Evolutionary conservation across 2,888 invertebrate species (phyloP), one percentile per base, ranked within the genome.

Genomic region (Baronia brevicornis): DNA sequence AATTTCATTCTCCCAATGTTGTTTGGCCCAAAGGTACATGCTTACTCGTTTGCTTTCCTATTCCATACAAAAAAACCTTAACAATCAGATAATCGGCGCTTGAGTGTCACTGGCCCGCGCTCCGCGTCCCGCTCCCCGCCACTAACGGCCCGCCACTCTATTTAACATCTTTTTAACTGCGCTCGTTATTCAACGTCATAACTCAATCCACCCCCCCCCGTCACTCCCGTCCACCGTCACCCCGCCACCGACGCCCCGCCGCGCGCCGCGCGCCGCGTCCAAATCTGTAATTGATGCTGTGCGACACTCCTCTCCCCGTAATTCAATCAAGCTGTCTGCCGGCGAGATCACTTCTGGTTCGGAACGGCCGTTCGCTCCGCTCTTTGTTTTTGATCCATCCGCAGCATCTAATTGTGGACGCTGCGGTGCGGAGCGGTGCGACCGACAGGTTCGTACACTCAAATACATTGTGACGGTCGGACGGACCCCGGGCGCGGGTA

Each of bases 101-200:
- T n/a, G n/a, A n/a, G n/a, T n/a, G n/a, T n/a, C n/a, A n/a, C n/a
- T n/a, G n/a, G n/a, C 9, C 17, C 2, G 19, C 13, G 33, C 30
- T 22, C 8, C 32, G 28, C 27, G 5, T 20, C 22, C 25, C 23
- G 15, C 24, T 28, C 12, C 17, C 22, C 29, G 8, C n/a, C n/a
- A 14, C 13, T 29, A 21, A 28, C 21, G 21, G 19, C 8, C 23
- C 41, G 46, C 36, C 43, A 36, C 39, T 43, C 49, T 47, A 54
- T 59, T 53, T 61, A 56, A 63, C 64, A 54, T 58, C 50, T 62
- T 46, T 51, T 38, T 62, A 60, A 57, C 54, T 44, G 36, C 44
- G 36, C 46, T 41, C 61, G 56, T 65, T 60, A 58, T 50, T 59
- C 50, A 57, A 41, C 51, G 57, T 55, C 63, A 58, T 58, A 59